These are phyloP conservation scores for Hippocampus barbouri DNA, from an alignment of 2,113 vertebrate genomes.

Conservation along the genomic window DNA sequence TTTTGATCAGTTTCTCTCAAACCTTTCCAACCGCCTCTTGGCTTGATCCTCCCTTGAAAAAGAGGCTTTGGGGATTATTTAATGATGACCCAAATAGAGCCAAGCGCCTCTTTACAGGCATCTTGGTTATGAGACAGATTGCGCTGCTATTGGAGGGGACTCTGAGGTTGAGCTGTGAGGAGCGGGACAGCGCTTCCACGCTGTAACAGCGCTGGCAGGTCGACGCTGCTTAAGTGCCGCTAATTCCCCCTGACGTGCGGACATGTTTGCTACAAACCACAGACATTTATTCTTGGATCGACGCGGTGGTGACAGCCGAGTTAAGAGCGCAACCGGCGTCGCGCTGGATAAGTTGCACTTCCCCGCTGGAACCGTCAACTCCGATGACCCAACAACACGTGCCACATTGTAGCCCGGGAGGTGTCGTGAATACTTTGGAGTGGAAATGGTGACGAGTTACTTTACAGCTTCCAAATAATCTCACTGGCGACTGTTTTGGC, in stretches of 20 bases:
- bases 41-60: slow-evolving; percentile 51
- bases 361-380: slow-evolving; percentile 8
- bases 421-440: background rate
- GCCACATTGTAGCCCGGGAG: background rate
- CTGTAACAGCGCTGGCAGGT: slow-evolving; percentile 34
- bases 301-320: slow-evolving; percentile 16
- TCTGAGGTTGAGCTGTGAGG: slow-evolving; percentile 46
- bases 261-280: slow-evolving; percentile 49
- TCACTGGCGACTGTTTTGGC: slow-evolving; percentile 33
- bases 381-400: slow-evolving; percentile 39
- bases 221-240: slow-evolving; percentile 38
- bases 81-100: slow-evolving; percentile 59
- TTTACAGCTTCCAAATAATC: slow-evolving; percentile 17
- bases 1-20: slow-evolving; percentile 52
- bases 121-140: slow-evolving; percentile 50
- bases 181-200: slow-evolving; percentile 39
- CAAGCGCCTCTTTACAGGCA: slow-evolving; percentile 23
- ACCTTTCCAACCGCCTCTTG: slow-evolving; percentile 50
- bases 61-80: slow-evolving; percentile 66
- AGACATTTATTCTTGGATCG: slow-evolving; percentile 34
- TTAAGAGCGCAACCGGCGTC: slow-evolving; percentile 27
- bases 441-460: background rate
- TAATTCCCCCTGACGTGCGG: slow-evolving; percentile 57
- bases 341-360: slow-evolving; percentile 11
- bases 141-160: slow-evolving; percentile 27